Evolutionary conservation across 2,113 vertebrate species (phyloP), one percentile per base, ranked within the genome.

Genomic region (Otis tarda): DNA sequence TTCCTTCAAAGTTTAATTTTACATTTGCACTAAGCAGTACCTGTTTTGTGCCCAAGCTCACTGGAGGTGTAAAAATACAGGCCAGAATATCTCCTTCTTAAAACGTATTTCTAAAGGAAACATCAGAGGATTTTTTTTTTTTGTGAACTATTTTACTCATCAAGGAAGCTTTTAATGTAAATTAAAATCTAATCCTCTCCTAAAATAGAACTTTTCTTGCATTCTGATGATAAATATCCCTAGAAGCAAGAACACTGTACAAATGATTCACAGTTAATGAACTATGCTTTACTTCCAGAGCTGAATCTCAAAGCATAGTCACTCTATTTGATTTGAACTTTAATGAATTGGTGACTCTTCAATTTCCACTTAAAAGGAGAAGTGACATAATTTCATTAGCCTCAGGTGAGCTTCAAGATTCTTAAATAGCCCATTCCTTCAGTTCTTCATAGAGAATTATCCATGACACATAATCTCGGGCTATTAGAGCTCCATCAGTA

Each of bases 151-250:
- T 82, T 94, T 91, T 93, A 90, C 81, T 92, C 35, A 57, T 93
- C 47, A 92, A 91, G 90, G 33, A 93, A 95, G 86, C 69, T 83
- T 92, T 73, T 94, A 67, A 93, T 96, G 94, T 93, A 97, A 96
- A 98, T 95, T 89, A 89, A 97, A 96, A 95, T 52, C 74, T 67
- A 95, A 94, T 87, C 65, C 37, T 93, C 92, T 89, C 78, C 78
- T 67, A 95, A 97, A 97, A 95, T 78, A 93, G 76, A 84, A 50
- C 31, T 91, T 95, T 68, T 91, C 90, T 96, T 96, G 78, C 81
- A 94, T 95, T 96, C 67, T 95, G 89, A 96, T 97, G 93, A 89
- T 95, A 98, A 97, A 75, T 90, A 97, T 81, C 43, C 83, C 79
- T 87, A 50, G 87, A 94, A 96, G 91, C 95, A 97, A 70, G 84